Conservation (phyloP, 2,888 invertebrate genomes). For the Thera britannica region DNA sequence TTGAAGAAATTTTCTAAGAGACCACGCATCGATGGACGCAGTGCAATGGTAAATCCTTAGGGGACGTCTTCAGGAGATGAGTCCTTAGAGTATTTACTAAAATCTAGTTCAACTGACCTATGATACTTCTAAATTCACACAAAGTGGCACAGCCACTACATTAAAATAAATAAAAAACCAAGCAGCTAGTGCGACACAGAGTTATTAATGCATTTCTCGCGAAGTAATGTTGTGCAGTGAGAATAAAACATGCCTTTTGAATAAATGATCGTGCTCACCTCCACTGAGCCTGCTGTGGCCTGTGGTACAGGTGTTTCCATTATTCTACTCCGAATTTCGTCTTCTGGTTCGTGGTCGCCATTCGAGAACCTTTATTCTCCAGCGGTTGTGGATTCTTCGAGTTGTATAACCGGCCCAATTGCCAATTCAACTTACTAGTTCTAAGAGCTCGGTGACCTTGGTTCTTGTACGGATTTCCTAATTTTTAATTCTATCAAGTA, state of each 20-base stretch:
- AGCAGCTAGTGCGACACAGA: slow-evolving; percentile 35
- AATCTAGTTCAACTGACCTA: not conserved
- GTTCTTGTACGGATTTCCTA: no score
- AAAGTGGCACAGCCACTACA: slow-evolving; percentile 13
- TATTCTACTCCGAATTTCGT: not conserved
- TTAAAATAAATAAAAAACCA: slow-evolving; percentile 29
- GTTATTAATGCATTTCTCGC: slow-evolving; percentile 43
- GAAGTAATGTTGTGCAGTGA: slow-evolving; percentile 38
- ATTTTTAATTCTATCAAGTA: no score
- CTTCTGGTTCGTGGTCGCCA: no score
- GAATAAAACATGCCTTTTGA: slow-evolving; percentile 62
- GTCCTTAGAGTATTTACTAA: not conserved
- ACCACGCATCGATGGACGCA: no score
- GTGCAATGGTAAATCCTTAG: no score
- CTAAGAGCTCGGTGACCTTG: no score
- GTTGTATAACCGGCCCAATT: no score
- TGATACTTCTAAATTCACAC: not conserved
- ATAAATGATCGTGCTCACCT: slow-evolving; percentile 61
- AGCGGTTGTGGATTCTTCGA: no score
- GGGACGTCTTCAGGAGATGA: no score
- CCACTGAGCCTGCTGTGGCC: slow-evolving; percentile 47
- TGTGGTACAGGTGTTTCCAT: slow-evolving; percentile 25
- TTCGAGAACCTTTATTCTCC: no score
- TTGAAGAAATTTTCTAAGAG: no score
- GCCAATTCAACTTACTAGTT: no score